Conservation (phyloP, 2,797 vertebrate species). For the Acrossocheilus fasciatus region DNA sequence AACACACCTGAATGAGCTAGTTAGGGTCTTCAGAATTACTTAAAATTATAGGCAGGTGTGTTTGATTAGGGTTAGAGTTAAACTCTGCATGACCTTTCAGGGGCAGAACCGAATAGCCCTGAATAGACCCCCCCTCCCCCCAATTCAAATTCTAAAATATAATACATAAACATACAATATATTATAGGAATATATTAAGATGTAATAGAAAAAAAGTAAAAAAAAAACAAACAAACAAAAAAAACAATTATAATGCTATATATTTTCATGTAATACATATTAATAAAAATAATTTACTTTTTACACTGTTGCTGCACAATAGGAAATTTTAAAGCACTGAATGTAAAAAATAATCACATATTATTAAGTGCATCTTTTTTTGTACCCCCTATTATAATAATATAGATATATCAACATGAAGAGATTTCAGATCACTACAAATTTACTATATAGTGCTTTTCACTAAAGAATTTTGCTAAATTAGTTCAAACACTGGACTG, state of each 20-base stretch:
- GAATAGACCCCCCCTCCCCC: neutral
- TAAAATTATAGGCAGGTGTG: neutral
- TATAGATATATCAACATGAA: neutral
- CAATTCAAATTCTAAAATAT: too few species aligned
- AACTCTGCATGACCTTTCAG: constrained; percentile 12
- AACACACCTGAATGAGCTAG: neutral
- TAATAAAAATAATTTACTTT: neutral
- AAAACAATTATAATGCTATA: too few species aligned
- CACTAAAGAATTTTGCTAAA: neutral
- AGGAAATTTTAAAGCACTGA: neutral
- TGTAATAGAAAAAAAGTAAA: too few species aligned
- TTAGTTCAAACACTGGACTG: neutral
- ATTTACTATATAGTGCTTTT: neutral
- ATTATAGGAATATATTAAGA: too few species aligned
- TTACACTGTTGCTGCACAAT: neutral
- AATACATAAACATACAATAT: too few species aligned
- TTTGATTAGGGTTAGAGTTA: neutral
- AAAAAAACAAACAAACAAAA: too few species aligned
- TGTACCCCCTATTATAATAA: neutral
- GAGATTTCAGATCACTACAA: neutral
- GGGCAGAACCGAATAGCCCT: neutral
- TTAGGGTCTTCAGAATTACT: neutral
- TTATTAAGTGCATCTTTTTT: neutral
- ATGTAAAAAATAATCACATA: neutral
- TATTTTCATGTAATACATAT: neutral